Conservation (phyloP, 2,113 vertebrate genomes). For the Jaculus jaculus region DNA sequence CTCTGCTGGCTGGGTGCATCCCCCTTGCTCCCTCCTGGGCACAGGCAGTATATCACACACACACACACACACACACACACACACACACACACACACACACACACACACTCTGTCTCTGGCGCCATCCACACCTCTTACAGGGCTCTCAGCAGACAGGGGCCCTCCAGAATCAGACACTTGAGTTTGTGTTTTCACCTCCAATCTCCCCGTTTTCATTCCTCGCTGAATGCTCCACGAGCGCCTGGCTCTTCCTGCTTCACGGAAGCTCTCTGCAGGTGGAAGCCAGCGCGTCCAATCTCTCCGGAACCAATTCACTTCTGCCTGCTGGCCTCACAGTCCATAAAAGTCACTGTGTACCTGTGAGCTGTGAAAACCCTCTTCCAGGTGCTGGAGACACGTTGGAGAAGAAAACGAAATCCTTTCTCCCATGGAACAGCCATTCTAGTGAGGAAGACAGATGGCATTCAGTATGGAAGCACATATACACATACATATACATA, state of each 20-base stretch:
- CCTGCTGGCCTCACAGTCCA: not conserved
- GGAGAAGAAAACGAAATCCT: not conserved
- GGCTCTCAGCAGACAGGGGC: not conserved
- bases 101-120: too few relatives aligned
- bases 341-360: not conserved
- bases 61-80: too few relatives aligned
- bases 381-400: not conserved
- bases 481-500: too few relatives aligned
- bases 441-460: not conserved
- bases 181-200: not conserved
- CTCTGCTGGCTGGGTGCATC: not conserved
- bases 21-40: not conserved
- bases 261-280: not conserved
- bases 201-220: not conserved
- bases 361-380: not conserved
- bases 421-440: not conserved
- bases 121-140: too few relatives aligned
- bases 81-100: too few relatives aligned
- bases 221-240: fast-evolving
- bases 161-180: not conserved
- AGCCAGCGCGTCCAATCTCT: not conserved
- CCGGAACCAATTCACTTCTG: not conserved
- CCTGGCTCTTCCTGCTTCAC: not conserved
- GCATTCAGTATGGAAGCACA: too few relatives aligned
- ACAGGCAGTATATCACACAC: too few relatives aligned